Percentiles rank a stretch among this genome's conserved stretches.
Conservation (phyloP, 2,797 vertebrate genomes). For the Sebastes kiyomatsui region DNA sequence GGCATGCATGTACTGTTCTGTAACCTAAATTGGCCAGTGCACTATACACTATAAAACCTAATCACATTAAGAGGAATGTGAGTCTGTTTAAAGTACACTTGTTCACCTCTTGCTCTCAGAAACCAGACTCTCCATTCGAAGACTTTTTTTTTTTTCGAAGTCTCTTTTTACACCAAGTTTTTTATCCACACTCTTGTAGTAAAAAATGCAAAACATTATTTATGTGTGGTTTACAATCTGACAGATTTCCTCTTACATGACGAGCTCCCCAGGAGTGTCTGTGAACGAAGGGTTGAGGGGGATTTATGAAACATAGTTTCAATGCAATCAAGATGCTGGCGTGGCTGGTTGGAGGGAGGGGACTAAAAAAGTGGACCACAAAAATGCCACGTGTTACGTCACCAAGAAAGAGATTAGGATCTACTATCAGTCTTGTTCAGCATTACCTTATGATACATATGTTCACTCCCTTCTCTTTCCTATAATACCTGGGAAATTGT, state of each 20-base stretch:
- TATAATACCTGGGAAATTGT: neutral
- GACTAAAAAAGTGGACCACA: constrained; percentile 51
- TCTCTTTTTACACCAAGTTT: neutral
- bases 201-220: constrained; percentile 47
- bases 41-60: constrained; percentile 13
- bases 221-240: constrained; percentile 59
- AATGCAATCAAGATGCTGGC: constrained; percentile 70
- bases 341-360: constrained; percentile 52
- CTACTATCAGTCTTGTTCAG: neutral
- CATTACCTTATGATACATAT: neutral
- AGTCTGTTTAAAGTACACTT: constrained; percentile 1
- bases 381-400: constrained; percentile 33
- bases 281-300: constrained; percentile 18
- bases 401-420: constrained; percentile 14
- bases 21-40: neutral
- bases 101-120: neutral
- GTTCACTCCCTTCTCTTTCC: neutral
- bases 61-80: constrained; percentile 22
- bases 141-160: neutral
- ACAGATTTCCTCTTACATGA: constrained; percentile 44
- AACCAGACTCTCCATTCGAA: constrained; percentile 1
- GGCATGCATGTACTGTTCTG: neutral
- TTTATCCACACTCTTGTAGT: neutral
- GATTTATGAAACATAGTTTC: constrained; percentile 61
- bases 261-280: constrained; percentile 45